Conservation (phyloP, 2,888 invertebrate genomes). For the Ceriagrion tenellum region DNA sequence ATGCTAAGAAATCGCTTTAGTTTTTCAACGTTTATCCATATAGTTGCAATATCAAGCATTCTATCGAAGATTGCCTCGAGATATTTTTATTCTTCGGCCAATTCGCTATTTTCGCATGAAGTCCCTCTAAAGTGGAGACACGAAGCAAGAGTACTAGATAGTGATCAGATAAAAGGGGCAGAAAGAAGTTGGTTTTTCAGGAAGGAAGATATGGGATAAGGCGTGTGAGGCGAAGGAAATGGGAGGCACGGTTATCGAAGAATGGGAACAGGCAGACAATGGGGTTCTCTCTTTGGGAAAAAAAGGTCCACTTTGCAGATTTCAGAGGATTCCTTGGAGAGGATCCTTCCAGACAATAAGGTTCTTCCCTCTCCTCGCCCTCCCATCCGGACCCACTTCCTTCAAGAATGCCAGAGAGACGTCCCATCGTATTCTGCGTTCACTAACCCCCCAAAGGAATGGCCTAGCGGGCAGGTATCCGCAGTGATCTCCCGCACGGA, state of each 20-base stretch:
- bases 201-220: background rate
- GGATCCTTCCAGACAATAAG: slow-evolving; percentile 42
- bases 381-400: background rate
- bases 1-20: background rate
- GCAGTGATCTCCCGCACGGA: background rate
- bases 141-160: slow-evolving; percentile 3
- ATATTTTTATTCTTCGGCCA: background rate
- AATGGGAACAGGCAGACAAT: slow-evolving; percentile 44
- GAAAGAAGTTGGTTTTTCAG: background rate
- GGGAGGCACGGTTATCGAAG: slow-evolving; percentile 28
- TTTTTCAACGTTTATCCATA: background rate
- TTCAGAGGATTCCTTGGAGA: slow-evolving; percentile 19
- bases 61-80: background rate
- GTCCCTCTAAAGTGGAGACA: background rate
- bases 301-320: slow-evolving; percentile 49
- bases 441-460: background rate
- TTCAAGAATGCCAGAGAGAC: background rate
- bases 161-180: slow-evolving; percentile 7
- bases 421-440: background rate
- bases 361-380: background rate
- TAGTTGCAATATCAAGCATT: background rate
- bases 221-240: background rate
- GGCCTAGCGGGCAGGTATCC: background rate
- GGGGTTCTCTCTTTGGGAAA: slow-evolving; percentile 14
- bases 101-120: background rate